Evolutionary conservation across 2,888 invertebrate genomes (phyloP), one percentile per base, ranked within the genome.

Genomic region (Amiota minor): DNA sequence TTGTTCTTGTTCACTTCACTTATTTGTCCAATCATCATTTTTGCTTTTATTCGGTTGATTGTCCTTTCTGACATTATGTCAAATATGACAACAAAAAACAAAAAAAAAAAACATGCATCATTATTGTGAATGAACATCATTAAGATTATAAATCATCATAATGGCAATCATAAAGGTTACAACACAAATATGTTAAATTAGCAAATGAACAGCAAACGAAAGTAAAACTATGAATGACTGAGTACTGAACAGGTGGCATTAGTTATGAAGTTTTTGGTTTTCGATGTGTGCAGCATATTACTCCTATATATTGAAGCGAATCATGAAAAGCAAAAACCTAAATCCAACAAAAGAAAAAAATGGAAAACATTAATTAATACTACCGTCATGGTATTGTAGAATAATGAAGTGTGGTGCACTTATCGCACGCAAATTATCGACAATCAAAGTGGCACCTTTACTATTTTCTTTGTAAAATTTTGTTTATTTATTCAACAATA

Each of bases 61-160:
- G 35, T 35, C 35, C 35, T 35, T 6, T 35, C 35, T 35, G 35
- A 35, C 35, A 35, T 35, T 35, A 12, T 64, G 46, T 64, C 45
- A 47, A 47, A 65, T 35, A 35, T 35, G 35, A 35, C 35, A 35
- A 35, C 2, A 35, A 35, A 3, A 3, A 35, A 35, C 35, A 35
- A 35, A 35, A 23, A 1, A 6, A 35, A 65, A 47, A 10, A 65
- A 65, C 18, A 64, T 45, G n/a, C 46, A 16, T 1, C n/a, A 47
- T 65, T 16, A 72, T 62, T 74, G 73, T n/a, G 53, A 1, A 14
- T 10, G 55, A 68, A 73, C 75, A 74, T 75, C 76, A 81, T 80
- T 80, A 72, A 79, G 78, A 79, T 78, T 69, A 76, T 74, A 76
- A 79, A 81, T 83, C 78, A 75, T 72, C 74, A 71, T 53, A 74